Conservation (phyloP, 2,888 invertebrate genomes). For the Julus scanicus region DNA sequence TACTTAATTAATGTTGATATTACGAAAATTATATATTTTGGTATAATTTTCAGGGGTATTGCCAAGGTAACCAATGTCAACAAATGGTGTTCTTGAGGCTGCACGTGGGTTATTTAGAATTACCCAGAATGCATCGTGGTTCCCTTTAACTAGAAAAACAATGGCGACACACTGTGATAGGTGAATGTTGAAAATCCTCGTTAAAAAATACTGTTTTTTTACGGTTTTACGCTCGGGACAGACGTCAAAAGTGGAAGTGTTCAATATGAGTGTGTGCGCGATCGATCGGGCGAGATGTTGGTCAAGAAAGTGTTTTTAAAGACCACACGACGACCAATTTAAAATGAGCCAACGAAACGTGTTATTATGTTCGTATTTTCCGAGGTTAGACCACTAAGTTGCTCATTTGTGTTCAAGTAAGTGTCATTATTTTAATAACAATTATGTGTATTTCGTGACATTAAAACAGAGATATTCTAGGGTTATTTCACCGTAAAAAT, state of each 20-base stretch:
- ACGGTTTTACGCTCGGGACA: not conserved
- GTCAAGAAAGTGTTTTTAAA: not conserved
- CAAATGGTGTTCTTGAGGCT: conserved; percentile 41
- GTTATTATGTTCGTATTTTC: not conserved
- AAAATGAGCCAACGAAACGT: not conserved
- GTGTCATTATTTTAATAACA: not conserved
- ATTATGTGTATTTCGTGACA: not conserved
- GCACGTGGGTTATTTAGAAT: conserved; percentile 17
- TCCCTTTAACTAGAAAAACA: not conserved
- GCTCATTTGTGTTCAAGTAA: not conserved
- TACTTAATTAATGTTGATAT: too few relatives aligned
- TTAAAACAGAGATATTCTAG: not conserved
- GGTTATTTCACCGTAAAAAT: not conserved
- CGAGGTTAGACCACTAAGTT: not conserved
- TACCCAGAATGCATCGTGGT: not conserved
- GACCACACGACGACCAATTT: not conserved
- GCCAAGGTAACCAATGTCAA: conserved; percentile 49
- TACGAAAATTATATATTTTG: not conserved
- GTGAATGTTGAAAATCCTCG: not conserved
- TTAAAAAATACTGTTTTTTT: not conserved
- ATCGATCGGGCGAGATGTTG: not conserved
- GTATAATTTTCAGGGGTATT: conserved; percentile 14
- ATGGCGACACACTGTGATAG: conserved; percentile 21
- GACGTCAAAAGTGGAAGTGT: not conserved
- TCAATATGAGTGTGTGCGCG: not conserved